Evolutionary conservation across 2,113 vertebrate genomes (phyloP).

Genomic region (Hippopotamus amphibius): DNA sequence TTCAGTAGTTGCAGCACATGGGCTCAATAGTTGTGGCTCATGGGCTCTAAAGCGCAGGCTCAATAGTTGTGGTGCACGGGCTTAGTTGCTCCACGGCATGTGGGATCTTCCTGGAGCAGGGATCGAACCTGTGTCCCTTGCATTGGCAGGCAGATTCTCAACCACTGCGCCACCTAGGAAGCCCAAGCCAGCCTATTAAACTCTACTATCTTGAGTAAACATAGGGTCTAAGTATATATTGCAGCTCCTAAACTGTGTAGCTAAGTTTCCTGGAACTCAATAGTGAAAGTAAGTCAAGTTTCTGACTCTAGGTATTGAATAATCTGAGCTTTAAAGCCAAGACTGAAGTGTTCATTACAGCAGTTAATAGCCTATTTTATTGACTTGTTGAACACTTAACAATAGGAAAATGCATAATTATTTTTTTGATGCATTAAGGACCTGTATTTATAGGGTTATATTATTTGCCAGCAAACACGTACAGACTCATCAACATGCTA

Average conservation of each 20-base stretch:
- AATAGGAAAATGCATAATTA: constrained; percentile 42
- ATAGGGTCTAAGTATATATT: not conserved
- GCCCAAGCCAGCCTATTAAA: not conserved
- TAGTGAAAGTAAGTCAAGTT: not conserved
- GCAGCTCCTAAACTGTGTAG: not conserved
- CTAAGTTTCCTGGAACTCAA: not conserved
- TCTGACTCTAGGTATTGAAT: not conserved
- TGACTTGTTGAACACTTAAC: not conserved
- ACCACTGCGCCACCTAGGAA: no score
- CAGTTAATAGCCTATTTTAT: not conserved
- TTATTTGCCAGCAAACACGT: not conserved
- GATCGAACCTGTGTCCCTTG: no score
- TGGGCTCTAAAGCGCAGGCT: no score
- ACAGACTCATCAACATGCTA: not conserved
- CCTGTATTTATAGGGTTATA: constrained; percentile 29
- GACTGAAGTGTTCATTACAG: not conserved
- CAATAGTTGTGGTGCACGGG: no score
- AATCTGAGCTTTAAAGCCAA: not conserved
- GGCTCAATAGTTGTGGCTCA: no score
- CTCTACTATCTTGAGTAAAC: not conserved
- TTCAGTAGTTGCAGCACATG: no score
- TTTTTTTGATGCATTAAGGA: not conserved
- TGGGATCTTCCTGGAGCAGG: no score
- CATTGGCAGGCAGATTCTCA: no score
- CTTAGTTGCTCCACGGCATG: no score